Percentiles rank a stretch among this genome's conserved stretches.
Conservation (phyloP, 1,140 invertebrate species). For the Macrobrachium nipponense region DNA sequence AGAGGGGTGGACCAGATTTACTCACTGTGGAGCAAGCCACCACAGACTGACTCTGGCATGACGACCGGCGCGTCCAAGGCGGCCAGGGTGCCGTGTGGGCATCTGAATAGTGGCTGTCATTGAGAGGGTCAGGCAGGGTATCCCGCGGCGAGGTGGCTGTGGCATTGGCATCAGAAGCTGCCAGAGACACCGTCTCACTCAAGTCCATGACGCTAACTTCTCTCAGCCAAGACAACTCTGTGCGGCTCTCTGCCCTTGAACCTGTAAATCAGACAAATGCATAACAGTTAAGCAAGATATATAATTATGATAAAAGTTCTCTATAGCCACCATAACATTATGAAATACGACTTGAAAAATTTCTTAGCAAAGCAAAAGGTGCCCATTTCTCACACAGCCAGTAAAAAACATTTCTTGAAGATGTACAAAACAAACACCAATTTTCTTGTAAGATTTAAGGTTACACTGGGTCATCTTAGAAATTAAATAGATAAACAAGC, state of each 20-base stretch:
- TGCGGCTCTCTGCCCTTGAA: constrained; percentile 50
- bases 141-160: constrained; percentile 49
- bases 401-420: too few relatives aligned
- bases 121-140: constrained; percentile 37
- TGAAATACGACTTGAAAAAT: too few relatives aligned
- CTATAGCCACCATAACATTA: too few relatives aligned
- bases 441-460: too few relatives aligned
- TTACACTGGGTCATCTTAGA: too few relatives aligned
- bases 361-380: too few relatives aligned
- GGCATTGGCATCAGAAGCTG: constrained; percentile 54
- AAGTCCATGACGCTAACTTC: constrained; percentile 55
- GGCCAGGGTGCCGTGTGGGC: constrained; percentile 42
- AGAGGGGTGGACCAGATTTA: constrained; percentile 32
- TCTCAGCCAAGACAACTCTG: constrained; percentile 53
- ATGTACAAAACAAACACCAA: too few relatives aligned
- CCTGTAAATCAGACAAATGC: not conserved
- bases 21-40: constrained; percentile 32
- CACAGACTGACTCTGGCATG: constrained; percentile 53
- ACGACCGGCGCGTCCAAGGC: constrained; percentile 42
- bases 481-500: too few relatives aligned
- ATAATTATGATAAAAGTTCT: not conserved
- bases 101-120: constrained; percentile 39
- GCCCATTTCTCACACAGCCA: too few relatives aligned
- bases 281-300: not conserved
- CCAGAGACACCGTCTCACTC: constrained; percentile 56